Percentiles rank a stretch among this genome's conserved stretches.
phyloP scores from a whole-genome alignment of 2,113 vertebrate genomes.

The Lamprotornis superbus region DNA sequence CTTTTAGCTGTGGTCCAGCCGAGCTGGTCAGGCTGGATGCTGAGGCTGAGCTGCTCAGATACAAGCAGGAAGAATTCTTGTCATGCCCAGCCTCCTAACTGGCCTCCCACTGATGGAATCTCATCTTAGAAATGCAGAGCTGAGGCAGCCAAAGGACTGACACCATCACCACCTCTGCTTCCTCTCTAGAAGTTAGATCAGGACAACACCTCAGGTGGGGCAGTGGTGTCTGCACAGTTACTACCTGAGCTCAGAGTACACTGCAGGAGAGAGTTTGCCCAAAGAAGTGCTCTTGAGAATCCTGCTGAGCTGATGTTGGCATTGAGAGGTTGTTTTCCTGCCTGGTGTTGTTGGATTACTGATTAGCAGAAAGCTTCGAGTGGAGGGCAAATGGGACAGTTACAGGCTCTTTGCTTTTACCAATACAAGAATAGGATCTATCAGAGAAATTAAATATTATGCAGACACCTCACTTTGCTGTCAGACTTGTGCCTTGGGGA shows the following conservation, averaged over 20 bases:
- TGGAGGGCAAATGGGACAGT: background rate
- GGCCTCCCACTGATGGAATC: background rate
- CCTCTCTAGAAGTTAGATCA: background rate
- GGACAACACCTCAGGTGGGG: background rate
- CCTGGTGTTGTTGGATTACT: background rate
- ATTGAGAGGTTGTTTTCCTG: background rate
- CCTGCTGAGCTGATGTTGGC: background rate
- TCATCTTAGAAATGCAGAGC: background rate
- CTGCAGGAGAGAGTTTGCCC: background rate
- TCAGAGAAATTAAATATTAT: background rate
- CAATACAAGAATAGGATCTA: background rate
- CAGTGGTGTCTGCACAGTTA: background rate
- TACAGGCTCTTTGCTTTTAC: background rate
- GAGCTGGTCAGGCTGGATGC: background rate
- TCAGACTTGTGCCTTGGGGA: background rate
- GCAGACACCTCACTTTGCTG: background rate
- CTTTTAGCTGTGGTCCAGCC: background rate
- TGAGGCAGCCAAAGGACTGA: background rate
- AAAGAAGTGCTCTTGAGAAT: accelerated
- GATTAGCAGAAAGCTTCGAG: background rate
- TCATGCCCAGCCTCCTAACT: accelerated
- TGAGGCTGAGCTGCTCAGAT: background rate
- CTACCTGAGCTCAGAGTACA: background rate
- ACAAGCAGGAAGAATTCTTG: background rate
- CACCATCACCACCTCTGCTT: background rate